These are phyloP conservation scores for Euglossa dilemma DNA, from an alignment of 1,140 invertebrate species.

Conservation along the genomic window DNA sequence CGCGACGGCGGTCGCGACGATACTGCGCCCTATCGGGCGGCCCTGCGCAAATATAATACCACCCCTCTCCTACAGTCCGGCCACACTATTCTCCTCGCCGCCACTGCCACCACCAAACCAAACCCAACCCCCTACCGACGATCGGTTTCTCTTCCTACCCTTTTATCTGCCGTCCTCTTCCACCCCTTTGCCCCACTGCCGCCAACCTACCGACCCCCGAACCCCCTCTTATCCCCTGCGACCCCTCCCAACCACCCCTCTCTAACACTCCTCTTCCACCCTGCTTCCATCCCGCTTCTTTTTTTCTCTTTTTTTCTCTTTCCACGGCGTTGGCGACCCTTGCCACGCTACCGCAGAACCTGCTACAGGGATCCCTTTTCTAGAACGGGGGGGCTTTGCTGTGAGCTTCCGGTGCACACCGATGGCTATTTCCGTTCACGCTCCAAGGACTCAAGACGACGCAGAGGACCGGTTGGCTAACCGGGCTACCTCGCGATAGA, in stretches of 20 bases:
- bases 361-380: slow-evolving; percentile 44
- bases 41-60: slow-evolving; percentile 82
- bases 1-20: slow-evolving; percentile 78
- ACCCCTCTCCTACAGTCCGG: slow-evolving; percentile 74
- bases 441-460: slow-evolving; percentile 39
- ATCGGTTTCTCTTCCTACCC: slow-evolving; percentile 63
- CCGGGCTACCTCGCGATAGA: neutral
- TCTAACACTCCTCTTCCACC: slow-evolving; percentile 6
- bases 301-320: neutral
- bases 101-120: slow-evolving; percentile 65
- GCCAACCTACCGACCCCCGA: neutral
- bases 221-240: neutral
- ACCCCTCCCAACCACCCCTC: neutral
- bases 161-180: slow-evolving; percentile 63
- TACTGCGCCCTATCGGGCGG: slow-evolving; percentile 82
- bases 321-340: slow-evolving; percentile 24
- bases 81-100: slow-evolving; percentile 67
- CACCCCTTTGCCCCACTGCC: slow-evolving; percentile 48
- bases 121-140: slow-evolving; percentile 56
- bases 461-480: slow-evolving; percentile 22
- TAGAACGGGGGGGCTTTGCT: slow-evolving; percentile 15
- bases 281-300: slow-evolving; percentile 11
- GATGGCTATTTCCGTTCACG: slow-evolving; percentile 68
- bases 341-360: slow-evolving; percentile 28
- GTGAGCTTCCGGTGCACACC: slow-evolving; percentile 61